Conservation (phyloP, 2,113 vertebrate species). For the Lepus europaeus region DNA sequence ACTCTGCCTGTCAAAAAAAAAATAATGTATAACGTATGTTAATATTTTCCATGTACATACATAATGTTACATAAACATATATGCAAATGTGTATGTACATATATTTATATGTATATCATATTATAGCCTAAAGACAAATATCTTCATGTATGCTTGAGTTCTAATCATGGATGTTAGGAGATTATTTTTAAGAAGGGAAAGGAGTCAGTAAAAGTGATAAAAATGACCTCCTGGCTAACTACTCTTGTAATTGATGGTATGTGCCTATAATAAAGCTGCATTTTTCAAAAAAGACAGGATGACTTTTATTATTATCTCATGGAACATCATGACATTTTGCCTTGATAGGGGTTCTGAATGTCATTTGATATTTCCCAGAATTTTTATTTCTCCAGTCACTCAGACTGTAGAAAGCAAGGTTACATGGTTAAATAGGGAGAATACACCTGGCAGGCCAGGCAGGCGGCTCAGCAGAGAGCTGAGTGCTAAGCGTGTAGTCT, state of each 20-base stretch:
- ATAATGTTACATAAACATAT: neutral
- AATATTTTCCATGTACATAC: neutral
- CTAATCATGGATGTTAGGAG: neutral
- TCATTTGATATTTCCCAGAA: neutral
- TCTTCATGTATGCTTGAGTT: neutral
- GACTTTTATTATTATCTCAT: neutral
- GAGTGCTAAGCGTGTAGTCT: too few species aligned
- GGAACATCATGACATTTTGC: neutral
- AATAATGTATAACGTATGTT: too few species aligned
- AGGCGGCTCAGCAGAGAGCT: too few species aligned
- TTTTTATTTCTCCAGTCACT: neutral
- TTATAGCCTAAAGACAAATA: neutral
- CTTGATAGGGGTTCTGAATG: neutral
- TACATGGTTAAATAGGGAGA: too few species aligned
- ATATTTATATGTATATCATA: accelerated
- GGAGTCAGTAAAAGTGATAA: neutral
- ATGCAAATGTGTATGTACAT: neutral
- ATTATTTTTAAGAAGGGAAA: neutral
- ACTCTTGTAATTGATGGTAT: neutral
- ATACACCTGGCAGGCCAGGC: too few species aligned
- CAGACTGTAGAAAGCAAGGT: too few species aligned
- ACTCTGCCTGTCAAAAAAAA: too few species aligned
- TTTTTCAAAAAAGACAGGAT: conserved; percentile 9
- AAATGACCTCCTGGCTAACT: neutral
- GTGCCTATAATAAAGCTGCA: neutral